A percentile compares a stretch with the other conserved stretches of the same genome.
These are phyloP conservation scores for Papilio gigon DNA, from an alignment of 2,888 invertebrate genomes.

Conservation along the genomic window DNA sequence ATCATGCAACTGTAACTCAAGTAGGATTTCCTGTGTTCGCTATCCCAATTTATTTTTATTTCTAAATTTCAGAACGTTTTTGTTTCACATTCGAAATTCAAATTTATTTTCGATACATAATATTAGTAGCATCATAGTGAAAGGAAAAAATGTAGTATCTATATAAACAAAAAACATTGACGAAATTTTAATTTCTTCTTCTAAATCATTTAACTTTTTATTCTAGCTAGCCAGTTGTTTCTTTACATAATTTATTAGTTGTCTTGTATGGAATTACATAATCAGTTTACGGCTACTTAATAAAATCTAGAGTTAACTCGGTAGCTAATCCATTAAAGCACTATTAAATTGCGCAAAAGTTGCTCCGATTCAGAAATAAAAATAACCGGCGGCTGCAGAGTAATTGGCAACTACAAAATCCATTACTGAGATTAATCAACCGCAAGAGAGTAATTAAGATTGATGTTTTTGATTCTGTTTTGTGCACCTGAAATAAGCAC, in stretches of 20 bases:
- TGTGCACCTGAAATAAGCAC: constrained; percentile 15
- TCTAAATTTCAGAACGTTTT: neutral
- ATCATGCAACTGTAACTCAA: constrained; percentile 27
- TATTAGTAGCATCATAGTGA: too few species aligned
- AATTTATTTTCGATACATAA: too few species aligned
- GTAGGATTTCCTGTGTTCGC: constrained; percentile 17
- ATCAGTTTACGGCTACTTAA: constrained; percentile 24
- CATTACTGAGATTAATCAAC: constrained; percentile 33
- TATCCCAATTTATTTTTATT: constrained; percentile 7
- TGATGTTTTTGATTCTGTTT: constrained; percentile 30
- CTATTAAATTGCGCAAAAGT: constrained; percentile 28
- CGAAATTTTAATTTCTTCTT: neutral
- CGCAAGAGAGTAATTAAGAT: constrained; percentile 34
- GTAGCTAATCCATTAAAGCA: constrained; percentile 33
- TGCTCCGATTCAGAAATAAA: constrained; percentile 31
- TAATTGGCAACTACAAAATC: constrained; percentile 36
- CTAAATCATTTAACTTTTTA: neutral
- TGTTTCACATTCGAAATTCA: too few species aligned
- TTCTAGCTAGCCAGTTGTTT: constrained; percentile 7
- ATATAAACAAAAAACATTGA: neutral
- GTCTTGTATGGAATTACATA: neutral
- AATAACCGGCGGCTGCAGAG: constrained; percentile 25
- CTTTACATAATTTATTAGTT: constrained; percentile 12
- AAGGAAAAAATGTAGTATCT: too few species aligned
- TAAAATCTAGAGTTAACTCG: constrained; percentile 23